Evolutionary conservation across 2,888 invertebrate genomes (phyloP), one percentile per base, ranked within the genome.

Genomic region (Orgyia antiqua): DNA sequence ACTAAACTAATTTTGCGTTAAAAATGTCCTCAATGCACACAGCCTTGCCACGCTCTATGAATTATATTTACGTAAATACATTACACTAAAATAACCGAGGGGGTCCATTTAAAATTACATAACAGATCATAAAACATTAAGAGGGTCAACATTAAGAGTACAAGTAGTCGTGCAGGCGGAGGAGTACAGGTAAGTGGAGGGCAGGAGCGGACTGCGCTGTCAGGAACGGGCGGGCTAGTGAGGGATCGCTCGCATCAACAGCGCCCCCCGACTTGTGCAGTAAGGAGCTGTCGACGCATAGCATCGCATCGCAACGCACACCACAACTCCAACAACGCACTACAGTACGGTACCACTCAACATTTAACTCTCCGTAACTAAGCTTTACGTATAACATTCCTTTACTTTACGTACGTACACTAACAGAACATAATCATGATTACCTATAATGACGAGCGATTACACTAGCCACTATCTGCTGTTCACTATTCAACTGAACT

Each of bases 41-140:
- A 90, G 90, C 90, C 89, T 90, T 89, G 90, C 90, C 90, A 90
- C 90, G 90, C 90, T 87, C 87, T 87, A 87, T 82, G 75, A 84
- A 72, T 80, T 71, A 63, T 24, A 82, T 73, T 73, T 69, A 75
- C 57, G 60, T 51, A 63, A 77, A 76, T 73, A 83, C 79, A 84
- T 77, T 75, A 82, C 80, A 84, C 86, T 84, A 86, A 82, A 63
- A 59, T 65, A 78, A 80, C 82, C 84, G 83, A 79, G 83, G 82
- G 79, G 79, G 61, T 75, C 77, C 75, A 73, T 61, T 71, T 67
- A 83, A 78, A 78, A 77, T 63, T 74, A 82, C 76, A 84, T 77
- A 74, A 84, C 79, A 57, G 67, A 76, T 78, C 72, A 77, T 73
- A 80, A 74, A 76, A 83, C 73, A 80, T 70, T 76, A 79, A 77